Conservation (phyloP, 1,140 invertebrate genomes). For the Amyelois transitella region DNA sequence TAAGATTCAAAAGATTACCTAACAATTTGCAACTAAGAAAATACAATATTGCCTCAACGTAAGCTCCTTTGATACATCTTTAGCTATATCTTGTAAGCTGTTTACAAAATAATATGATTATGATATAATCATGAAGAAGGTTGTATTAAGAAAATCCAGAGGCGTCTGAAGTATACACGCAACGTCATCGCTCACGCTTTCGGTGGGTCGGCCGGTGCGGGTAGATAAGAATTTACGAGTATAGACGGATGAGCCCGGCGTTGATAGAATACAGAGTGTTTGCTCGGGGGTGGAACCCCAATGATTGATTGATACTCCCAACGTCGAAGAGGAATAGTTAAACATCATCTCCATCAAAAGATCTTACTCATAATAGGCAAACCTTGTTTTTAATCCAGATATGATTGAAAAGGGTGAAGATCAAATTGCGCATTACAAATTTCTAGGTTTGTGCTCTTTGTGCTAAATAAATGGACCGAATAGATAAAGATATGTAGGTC, state of each 20-base stretch:
- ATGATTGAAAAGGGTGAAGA: not conserved
- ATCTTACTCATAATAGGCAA: conserved; percentile 10
- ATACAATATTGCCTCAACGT: no score
- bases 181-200: conserved; percentile 46
- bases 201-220: conserved; percentile 25
- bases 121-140: conserved; percentile 26
- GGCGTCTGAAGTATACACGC: conserved; percentile 27
- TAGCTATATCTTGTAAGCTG: no score
- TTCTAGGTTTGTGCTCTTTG: conserved; percentile 21
- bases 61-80: no score
- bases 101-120: conserved; percentile 23
- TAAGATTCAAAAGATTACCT: no score
- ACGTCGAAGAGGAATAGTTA: conserved; percentile 34
- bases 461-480: conserved; percentile 8
- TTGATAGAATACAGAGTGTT: conserved; percentile 52
- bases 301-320: conserved; percentile 52
- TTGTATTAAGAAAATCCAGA: conserved; percentile 24
- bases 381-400: conserved; percentile 13
- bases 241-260: conserved; percentile 45
- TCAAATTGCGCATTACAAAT: not conserved
- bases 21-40: no score
- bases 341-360: conserved; percentile 20
- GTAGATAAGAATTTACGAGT: conserved; percentile 48
- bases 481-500: conserved; percentile 28
- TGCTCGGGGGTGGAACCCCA: conserved; percentile 24